phyloP scores from a whole-genome alignment of 2,888 invertebrate genomes.

The Cylloceria caligata region DNA sequence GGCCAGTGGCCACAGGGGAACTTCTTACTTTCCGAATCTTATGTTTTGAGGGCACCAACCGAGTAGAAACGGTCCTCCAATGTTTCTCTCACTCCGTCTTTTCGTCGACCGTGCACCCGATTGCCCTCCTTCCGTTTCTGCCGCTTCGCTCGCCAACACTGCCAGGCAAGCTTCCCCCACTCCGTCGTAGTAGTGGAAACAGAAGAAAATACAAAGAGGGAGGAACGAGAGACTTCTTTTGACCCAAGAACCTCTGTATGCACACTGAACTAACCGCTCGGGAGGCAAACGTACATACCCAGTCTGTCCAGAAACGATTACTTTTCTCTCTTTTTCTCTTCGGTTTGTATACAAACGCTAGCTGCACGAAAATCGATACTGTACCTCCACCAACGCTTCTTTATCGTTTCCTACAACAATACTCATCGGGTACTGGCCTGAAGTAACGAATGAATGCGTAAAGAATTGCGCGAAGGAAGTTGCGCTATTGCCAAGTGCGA shows the following conservation, averaged over 20 bases:
- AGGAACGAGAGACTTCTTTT: not conserved
- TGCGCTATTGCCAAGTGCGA: not conserved
- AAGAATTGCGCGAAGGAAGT: constrained; percentile 1
- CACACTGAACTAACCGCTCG: not conserved
- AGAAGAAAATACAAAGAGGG: not conserved
- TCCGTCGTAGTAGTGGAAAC: not conserved
- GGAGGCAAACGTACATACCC: not conserved
- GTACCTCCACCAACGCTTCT: not conserved
- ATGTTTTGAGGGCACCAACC: constrained; percentile 64
- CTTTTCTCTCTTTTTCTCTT: not conserved
- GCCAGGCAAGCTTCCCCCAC: constrained; percentile 13
- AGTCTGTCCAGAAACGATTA: not conserved
- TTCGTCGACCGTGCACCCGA: not conserved
- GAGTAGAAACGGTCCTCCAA: constrained; percentile 18
- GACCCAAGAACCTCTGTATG: not conserved
- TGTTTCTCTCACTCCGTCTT: constrained; percentile 23
- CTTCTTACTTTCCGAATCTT: constrained; percentile 72
- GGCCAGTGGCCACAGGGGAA: constrained; percentile 47
- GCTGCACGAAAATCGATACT: constrained; percentile 9
- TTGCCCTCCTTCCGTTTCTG: constrained; percentile 11
- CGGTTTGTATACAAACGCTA: not conserved
- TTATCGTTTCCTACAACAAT: not conserved
- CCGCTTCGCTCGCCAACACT: not conserved
- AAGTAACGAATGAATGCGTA: not conserved
- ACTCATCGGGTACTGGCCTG: not conserved